Percentiles rank a stretch among this genome's conserved stretches.
Conservation (phyloP, 1,140 invertebrate species). For the Drosophila parabipectinata region DNA sequence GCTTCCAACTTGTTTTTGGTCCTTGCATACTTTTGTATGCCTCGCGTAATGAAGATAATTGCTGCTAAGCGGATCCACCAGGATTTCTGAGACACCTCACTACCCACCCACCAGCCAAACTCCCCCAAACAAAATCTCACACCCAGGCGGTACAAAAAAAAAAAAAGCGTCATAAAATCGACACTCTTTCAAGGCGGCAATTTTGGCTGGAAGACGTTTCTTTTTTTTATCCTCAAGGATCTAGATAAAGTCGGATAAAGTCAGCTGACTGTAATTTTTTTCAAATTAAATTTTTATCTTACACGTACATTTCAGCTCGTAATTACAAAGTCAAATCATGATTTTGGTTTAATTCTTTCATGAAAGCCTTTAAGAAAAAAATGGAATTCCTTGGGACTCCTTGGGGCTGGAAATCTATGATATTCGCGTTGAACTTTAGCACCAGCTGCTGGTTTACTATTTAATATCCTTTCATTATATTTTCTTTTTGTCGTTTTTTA, state of each 20-base stretch:
- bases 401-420: background rate
- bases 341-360: background rate
- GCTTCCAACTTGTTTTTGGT: constrained; percentile 38
- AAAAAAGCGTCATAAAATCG: constrained; percentile 8
- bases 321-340: constrained; percentile 1
- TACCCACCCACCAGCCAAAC: background rate
- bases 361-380: background rate
- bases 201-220: no score
- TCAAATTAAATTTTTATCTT: background rate
- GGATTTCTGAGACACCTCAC: constrained; percentile 65
- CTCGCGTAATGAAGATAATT: constrained; percentile 79
- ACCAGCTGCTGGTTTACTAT: constrained; percentile 2
- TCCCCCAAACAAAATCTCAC: background rate
- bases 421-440: background rate
- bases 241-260: background rate
- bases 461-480: constrained; percentile 1
- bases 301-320: background rate
- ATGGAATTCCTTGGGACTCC: no score
- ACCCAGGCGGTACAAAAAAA: background rate
- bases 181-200: constrained; percentile 18
- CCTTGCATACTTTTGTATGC: constrained; percentile 72
- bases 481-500: background rate
- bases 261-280: background rate
- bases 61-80: constrained; percentile 76
- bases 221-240: background rate